Evolutionary conservation across 2,888 invertebrate genomes (phyloP).

Genomic region (Leptinotarsa juncta): DNA sequence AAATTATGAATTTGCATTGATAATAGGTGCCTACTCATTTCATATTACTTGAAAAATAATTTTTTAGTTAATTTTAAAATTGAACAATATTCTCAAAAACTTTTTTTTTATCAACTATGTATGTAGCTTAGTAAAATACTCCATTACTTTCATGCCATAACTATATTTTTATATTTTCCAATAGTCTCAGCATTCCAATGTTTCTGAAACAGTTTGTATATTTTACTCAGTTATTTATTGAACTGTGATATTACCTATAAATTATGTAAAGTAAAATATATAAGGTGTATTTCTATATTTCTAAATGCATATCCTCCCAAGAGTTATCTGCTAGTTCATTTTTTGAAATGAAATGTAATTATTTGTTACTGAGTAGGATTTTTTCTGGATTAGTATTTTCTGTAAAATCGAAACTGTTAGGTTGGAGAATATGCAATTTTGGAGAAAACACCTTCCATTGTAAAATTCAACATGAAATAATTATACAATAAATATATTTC

Average conservation of each 20-base stretch:
- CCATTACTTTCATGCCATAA: too few species aligned
- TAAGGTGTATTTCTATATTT: neutral
- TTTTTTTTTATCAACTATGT: too few species aligned
- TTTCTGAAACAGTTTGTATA: neutral
- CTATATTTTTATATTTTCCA: neutral
- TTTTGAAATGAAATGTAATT: neutral
- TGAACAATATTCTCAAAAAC: too few species aligned
- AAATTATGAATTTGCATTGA: too few species aligned
- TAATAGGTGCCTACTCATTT: too few species aligned
- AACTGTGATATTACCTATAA: conserved; percentile 19
- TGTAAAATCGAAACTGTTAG: too few species aligned
- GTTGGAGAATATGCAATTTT: too few species aligned
- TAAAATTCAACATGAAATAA: neutral
- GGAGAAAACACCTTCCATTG: too few species aligned
- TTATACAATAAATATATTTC: conserved; percentile 14
- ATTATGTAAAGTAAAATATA: conserved; percentile 1
- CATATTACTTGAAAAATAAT: too few species aligned
- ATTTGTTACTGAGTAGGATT: neutral
- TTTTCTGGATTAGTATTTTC: too few species aligned
- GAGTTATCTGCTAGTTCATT: neutral
- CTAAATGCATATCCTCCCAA: neutral
- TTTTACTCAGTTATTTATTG: conserved; percentile 3
- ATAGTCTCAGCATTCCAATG: conserved; percentile 3
- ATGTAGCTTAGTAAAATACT: too few species aligned
- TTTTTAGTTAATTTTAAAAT: too few species aligned